Evolutionary conservation across 2,888 invertebrate genomes (phyloP), one percentile per base, ranked within the genome.

Genomic region (Sinopyrophorus schimmeli): DNA sequence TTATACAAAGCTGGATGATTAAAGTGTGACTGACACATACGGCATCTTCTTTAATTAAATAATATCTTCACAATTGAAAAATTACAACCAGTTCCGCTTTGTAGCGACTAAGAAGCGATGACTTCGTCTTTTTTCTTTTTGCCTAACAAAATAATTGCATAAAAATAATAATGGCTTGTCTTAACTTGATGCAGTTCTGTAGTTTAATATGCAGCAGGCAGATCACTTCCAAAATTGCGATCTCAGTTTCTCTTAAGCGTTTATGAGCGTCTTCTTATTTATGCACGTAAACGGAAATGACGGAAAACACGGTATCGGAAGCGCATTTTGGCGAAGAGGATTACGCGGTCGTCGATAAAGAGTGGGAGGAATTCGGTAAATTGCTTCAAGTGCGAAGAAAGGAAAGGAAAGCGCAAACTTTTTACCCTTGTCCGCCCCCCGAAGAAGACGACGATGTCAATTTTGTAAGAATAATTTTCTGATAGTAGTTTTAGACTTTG

Each of bases 341-440:
- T 57, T 73, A 74, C 53, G 77, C 76, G 53, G 77, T 76, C 24
- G 74, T 76, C 11, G 81, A 81, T 60, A 75, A 74, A 56, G 80
- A 80, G 66, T 81, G 81, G 81, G 81, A 80, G 48, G 80, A 81
- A 61, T 81, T 80, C 58, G 74, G 75, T 9, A 74, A 77, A 54
- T 66, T 80, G 20, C 72, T 79, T 65, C 72, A 74, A 27, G 76
- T 76, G 58, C 74, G 76, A 55, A 71, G 72, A 12, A 77, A 78
- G 56, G 68, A 76, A 51, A 51, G 71, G 65, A 57, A 62, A 16
- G 65, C 66, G 24, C 63, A 64, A 23, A 73, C 77, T n/a, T 80
- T 80, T 65, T 81, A 81, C 63, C 80, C 80, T 6, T 79, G 77
- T 61, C 80, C 80, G 32, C 76, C 78, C 14, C 76, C 76, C 12